Conservation (phyloP, 2,113 vertebrate species). For the Eulemur rufifrons region DNA sequence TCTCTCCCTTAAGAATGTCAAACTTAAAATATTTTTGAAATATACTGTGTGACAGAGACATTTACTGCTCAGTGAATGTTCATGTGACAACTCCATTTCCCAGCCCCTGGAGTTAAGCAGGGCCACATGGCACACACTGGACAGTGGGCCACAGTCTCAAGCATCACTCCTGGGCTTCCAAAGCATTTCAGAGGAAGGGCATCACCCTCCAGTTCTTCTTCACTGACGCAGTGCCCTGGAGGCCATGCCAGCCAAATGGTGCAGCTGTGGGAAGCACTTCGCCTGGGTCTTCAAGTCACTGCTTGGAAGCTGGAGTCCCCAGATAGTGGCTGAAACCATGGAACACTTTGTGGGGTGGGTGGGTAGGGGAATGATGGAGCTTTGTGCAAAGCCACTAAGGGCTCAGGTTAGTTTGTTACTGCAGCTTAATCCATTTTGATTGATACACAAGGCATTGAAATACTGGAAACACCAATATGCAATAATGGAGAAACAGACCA, state of each 20-base stretch:
- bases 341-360: background rate
- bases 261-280: background rate
- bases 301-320: background rate
- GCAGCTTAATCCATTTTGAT: background rate
- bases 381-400: background rate
- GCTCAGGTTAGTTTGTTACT: background rate
- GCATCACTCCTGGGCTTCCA: background rate
- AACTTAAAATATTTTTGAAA: background rate
- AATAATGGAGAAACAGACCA: background rate
- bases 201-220: accelerated
- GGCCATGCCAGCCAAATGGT: accelerated
- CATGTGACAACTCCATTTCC: background rate
- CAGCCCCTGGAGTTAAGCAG: background rate
- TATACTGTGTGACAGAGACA: background rate
- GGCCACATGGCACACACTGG: background rate
- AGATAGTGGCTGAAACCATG: background rate
- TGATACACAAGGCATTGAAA: background rate
- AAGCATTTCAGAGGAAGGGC: background rate
- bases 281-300: background rate
- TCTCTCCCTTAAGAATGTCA: background rate
- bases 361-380: accelerated
- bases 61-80: background rate
- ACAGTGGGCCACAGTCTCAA: background rate
- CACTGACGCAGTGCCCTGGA: background rate
- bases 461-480: background rate